Evolutionary conservation across 2,113 vertebrate species (phyloP).

Genomic region (Marcusenius ussheri): DNA sequence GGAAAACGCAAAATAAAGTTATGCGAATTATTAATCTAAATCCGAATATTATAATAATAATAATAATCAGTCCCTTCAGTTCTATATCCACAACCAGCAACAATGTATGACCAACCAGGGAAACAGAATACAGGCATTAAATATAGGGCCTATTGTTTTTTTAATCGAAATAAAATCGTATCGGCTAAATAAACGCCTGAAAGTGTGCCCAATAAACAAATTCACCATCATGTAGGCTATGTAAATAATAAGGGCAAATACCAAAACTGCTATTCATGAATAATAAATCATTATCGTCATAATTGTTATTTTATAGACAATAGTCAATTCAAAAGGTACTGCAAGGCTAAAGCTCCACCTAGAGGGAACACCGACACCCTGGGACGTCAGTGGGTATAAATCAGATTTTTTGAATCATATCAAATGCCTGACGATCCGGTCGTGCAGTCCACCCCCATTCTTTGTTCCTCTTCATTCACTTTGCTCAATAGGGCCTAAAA

Average conservation of each 20-base stretch:
- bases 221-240: not conserved
- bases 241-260: not conserved
- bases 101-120: not conserved
- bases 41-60: not conserved
- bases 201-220: not conserved
- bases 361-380: not conserved
- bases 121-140: not conserved
- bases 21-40: not conserved
- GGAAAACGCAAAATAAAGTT: not conserved
- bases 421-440: conserved; percentile 24
- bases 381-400: conserved; percentile 8
- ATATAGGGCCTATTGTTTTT: not conserved
- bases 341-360: conserved; percentile 23
- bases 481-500: conserved; percentile 27
- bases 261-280: not conserved
- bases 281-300: not conserved
- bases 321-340: not conserved
- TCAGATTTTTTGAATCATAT: conserved; percentile 28
- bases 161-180: not conserved
- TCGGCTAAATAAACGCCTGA: not conserved
- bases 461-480: conserved; percentile 28
- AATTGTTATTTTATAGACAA: not conserved
- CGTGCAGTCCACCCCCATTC: conserved; percentile 16
- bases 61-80: not conserved
- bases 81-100: not conserved